phyloP scores from a whole-genome alignment of 2,888 invertebrate genomes.

The Watsonalla binaria region DNA sequence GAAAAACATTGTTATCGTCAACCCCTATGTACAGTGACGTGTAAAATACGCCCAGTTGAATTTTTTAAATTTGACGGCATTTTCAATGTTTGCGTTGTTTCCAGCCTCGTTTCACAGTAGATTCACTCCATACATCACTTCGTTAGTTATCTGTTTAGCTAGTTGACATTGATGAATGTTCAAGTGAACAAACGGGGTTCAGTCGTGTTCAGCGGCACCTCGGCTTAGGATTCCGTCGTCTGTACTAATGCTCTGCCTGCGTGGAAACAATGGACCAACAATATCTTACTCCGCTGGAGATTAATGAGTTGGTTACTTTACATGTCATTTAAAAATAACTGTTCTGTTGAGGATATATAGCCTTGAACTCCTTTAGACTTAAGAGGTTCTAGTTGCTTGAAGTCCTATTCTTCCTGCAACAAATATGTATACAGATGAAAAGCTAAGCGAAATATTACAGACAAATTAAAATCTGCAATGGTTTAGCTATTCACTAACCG shows the following conservation, averaged over 20 bases:
- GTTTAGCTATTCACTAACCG: too few relatives aligned
- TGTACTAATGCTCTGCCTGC: slow-evolving; percentile 33
- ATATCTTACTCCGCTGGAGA: slow-evolving; percentile 19
- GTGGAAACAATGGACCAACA: slow-evolving; percentile 36
- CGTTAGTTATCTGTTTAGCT: slow-evolving; percentile 62
- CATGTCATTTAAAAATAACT: not conserved
- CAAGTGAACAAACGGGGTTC: slow-evolving; percentile 39
- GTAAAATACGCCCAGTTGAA: slow-evolving; percentile 1
- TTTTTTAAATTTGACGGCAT: slow-evolving; percentile 20
- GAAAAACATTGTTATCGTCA: not conserved
- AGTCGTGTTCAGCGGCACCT: slow-evolving; percentile 23
- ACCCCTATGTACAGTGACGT: not conserved
- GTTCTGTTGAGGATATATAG: too few relatives aligned
- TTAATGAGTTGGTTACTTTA: slow-evolving; percentile 19
- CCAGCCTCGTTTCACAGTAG: slow-evolving; percentile 49
- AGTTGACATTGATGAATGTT: slow-evolving; percentile 62
- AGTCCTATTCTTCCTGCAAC: too few relatives aligned
- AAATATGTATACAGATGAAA: too few relatives aligned
- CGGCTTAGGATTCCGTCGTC: slow-evolving; percentile 28
- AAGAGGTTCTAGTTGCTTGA: too few relatives aligned
- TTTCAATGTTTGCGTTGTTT: slow-evolving; percentile 28
- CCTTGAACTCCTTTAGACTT: too few relatives aligned
- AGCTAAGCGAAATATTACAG: too few relatives aligned
- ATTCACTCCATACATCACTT: slow-evolving; percentile 63
- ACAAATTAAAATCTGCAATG: too few relatives aligned